Percentiles rank a stretch among this genome's conserved stretches.
phyloP scores from a whole-genome alignment of 2,797 vertebrate genomes.

The Chaenodraco wilsoni region DNA sequence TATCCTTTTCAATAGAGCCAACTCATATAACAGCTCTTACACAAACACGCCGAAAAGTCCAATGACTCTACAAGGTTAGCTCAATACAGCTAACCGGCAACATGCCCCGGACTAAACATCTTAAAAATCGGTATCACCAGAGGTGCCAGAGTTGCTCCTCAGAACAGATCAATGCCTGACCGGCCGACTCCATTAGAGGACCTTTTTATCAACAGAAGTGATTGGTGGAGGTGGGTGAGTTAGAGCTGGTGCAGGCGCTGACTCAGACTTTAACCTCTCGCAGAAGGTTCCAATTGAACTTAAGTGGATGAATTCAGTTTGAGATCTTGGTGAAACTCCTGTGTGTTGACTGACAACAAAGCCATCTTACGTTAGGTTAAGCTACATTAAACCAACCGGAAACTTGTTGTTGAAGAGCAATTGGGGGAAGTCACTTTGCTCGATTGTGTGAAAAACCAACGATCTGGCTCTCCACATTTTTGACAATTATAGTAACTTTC shows the following conservation, averaged over 20 bases:
- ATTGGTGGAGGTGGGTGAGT: conserved; percentile 41
- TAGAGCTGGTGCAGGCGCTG: conserved; percentile 14
- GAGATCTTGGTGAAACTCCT: conserved; percentile 4
- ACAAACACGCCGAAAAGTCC: conserved; percentile 45
- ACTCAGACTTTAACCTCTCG: conserved; percentile 31
- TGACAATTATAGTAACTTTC: background rate
- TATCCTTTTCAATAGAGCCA: conserved; percentile 51
- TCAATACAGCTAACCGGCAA: conserved; percentile 56
- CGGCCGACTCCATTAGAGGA: conserved; percentile 60
- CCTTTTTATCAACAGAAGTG: conserved; percentile 57
- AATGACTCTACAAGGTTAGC: conserved; percentile 38
- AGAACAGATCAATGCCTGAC: conserved; percentile 65
- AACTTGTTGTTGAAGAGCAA: background rate
- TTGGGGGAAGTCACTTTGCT: background rate
- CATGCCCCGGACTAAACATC: conserved; percentile 42
- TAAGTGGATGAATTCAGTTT: conserved; percentile 42
- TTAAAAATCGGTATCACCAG: conserved; percentile 51
- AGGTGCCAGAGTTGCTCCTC: conserved; percentile 44
- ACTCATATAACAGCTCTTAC: conserved; percentile 39
- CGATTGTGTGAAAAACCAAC: background rate
- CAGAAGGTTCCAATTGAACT: conserved; percentile 25
- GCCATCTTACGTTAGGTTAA: no score
- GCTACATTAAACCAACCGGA: background rate
- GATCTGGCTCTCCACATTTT: background rate
- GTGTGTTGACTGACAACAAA: conserved; percentile 18